phyloP scores from a whole-genome alignment of 2,113 vertebrate genomes.

The Brevimyrus niger region DNA sequence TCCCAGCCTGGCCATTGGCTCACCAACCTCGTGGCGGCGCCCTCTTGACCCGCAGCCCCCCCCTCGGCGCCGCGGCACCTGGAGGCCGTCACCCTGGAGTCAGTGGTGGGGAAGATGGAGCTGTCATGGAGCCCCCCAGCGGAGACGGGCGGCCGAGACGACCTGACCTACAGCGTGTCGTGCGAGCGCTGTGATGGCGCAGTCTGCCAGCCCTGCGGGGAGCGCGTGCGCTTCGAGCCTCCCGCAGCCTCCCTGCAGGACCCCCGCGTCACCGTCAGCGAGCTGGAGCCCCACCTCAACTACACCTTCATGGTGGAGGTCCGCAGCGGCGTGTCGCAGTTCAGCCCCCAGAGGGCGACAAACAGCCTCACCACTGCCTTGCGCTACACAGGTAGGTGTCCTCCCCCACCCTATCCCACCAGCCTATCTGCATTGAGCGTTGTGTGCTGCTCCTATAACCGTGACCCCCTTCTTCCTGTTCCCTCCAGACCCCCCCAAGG shows the following conservation, averaged over 20 bases:
- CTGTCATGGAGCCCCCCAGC: constrained; percentile 74
- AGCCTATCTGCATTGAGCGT: background rate
- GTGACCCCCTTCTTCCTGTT: constrained; percentile 4
- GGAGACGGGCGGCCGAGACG: constrained; percentile 68
- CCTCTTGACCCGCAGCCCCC: constrained; percentile 59
- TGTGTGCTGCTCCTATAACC: background rate
- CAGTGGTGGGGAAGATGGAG: constrained; percentile 67
- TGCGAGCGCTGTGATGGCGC: constrained; percentile 73
- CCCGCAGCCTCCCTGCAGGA: constrained; percentile 39
- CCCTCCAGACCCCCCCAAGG: constrained; percentile 76
- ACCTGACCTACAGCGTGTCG: constrained; percentile 71
- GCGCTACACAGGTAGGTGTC: constrained; percentile 73
- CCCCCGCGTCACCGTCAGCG: constrained; percentile 54
- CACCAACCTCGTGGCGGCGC: background rate
- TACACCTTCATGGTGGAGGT: constrained; percentile 85
- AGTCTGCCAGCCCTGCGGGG: constrained; percentile 68
- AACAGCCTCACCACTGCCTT: constrained; percentile 66
- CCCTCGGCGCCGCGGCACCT: constrained; percentile 71
- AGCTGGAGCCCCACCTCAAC: constrained; percentile 85
- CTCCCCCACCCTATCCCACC: background rate
- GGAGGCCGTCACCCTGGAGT: constrained; percentile 45
- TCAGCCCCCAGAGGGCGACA: constrained; percentile 52
- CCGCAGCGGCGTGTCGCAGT: constrained; percentile 73
- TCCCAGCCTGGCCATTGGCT: background rate
- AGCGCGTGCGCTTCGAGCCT: constrained; percentile 66